Evolutionary conservation across 2,797 vertebrate species (phyloP).

Genomic region (Emys orbicularis): DNA sequence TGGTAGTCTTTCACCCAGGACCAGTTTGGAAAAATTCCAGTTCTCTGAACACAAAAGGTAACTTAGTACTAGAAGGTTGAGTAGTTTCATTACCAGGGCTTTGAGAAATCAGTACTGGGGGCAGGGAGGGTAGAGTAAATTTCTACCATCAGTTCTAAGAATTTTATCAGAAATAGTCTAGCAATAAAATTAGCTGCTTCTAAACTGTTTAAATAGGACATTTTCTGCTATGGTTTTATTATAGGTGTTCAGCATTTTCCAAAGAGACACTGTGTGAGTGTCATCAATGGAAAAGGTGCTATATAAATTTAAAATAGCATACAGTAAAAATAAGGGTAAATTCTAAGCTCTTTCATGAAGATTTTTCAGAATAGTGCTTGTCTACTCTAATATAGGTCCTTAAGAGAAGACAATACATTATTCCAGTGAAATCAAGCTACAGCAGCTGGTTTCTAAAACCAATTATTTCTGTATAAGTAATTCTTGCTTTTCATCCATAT

Average conservation of each 20-base stretch:
- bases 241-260: background rate
- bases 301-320: background rate
- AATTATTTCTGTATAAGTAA: slow-evolving; percentile 46
- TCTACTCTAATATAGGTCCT: slow-evolving; percentile 17
- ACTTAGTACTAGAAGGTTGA: background rate
- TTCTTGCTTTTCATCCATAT: background rate
- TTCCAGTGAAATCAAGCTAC: slow-evolving; percentile 21
- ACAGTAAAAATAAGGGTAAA: background rate
- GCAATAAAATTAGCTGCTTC: background rate
- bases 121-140: background rate
- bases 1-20: background rate
- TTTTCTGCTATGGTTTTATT: background rate
- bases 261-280: background rate
- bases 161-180: background rate
- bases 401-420: slow-evolving; percentile 28
- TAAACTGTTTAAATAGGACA: background rate
- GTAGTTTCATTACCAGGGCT: background rate
- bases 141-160: background rate
- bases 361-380: background rate
- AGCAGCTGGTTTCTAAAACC: background rate
- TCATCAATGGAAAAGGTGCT: background rate
- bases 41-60: background rate
- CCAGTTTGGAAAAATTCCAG: background rate
- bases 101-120: background rate
- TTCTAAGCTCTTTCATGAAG: background rate